Base-by-base conservation (phyloP, 2,113 vertebrate genomes). In the Colinus virginianus region DNA sequence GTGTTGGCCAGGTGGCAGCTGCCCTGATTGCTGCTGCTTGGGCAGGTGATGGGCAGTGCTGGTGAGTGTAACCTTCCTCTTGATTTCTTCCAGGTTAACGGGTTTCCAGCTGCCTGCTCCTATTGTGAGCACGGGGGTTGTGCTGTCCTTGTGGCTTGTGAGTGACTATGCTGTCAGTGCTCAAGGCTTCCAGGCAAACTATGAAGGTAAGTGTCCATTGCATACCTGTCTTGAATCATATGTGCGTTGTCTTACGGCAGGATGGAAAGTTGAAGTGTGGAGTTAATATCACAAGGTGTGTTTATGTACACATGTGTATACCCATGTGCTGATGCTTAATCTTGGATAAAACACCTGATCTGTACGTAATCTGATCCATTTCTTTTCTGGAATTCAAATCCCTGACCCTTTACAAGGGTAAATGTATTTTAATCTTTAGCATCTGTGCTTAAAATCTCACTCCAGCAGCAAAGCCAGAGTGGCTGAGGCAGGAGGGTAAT, bases 81-180 rank as follows among this genome's bases (percentile, higher is more conserved):
- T 30, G 92, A 61, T 96, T 93, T 97, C 32, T 97, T 97, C 34
- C 97, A 99, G 99, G 98, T 98, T 99, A 97, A 99, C 99, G 1
- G 99, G 99, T 76, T 99, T 99, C 98, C 99, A 99, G 97, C 98
- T 99, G 94, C 99, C 99, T 18, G 97, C 99, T 74, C 99, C 99
- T 74, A 98, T 99, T 4, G 99, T 99, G 95, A 99, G 99, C 19
- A 98, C 97, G 0, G 98, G 99, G 81, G 95, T 98, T 23, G 98
- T 98, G 81, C 98, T 99, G 84, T 99, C 99, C 61, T 96, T 99
- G 92, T 99, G 98, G 98, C 98, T 99, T 7, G 95, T 99, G 84
- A 99, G 99, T 0, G 99, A 99, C 97, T 99, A 99, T 2, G 99
- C 99, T 0, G 99, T 99, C 95, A 99, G 99, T 8, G 99, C 99